Base-by-base conservation (phyloP, 2,113 vertebrate species). In the Zootoca vivipara region DNA sequence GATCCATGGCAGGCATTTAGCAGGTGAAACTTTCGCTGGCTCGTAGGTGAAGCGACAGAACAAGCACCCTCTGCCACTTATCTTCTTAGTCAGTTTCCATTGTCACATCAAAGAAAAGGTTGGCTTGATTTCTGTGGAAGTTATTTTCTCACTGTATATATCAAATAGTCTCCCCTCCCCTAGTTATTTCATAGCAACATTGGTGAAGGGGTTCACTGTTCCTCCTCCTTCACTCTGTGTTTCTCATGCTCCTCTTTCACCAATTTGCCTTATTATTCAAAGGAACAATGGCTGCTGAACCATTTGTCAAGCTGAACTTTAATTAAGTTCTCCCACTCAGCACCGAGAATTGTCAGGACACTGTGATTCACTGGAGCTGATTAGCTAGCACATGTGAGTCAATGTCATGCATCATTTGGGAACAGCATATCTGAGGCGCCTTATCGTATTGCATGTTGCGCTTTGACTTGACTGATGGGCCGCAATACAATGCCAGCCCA, bases 271-370 rank as follows among this genome's bases (percentile, higher is more conserved):
- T 83, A 4, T 70, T 88, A 85, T 87, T 85, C 78, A 69, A 69
- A 35, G 62, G 5, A 28, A 42, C 16, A 87, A 74, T 35, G 46
- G 38, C 13, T 83, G 7, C 20, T 16, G 72, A 13, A 2, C 28
- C 40, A 85, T 87, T 91, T 83, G 52, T 85, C 22, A 87, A 38
- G 64, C 82, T 4, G 56, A 83, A 84, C 92, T 89, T 67, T 22
- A 20, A 2, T 84, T 88, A 1, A 2, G 4, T 86, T 83, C 65
- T 87, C 35, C 80, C 64, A 42, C 18, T 83, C 75, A 56, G 67
- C 67, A 38, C n/a, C 3, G 28, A 82, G 64, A 87, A 80, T 33
- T 77, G 3, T 56, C 46, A 88, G 78, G 87, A 87, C 24, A 69
- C 16, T 18, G 28, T 64, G 16, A 87, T 85, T 40, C 18, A 13